These are phyloP conservation scores for Camelus dromedarius DNA, from an alignment of 2,113 vertebrate species.

Conservation along the genomic window DNA sequence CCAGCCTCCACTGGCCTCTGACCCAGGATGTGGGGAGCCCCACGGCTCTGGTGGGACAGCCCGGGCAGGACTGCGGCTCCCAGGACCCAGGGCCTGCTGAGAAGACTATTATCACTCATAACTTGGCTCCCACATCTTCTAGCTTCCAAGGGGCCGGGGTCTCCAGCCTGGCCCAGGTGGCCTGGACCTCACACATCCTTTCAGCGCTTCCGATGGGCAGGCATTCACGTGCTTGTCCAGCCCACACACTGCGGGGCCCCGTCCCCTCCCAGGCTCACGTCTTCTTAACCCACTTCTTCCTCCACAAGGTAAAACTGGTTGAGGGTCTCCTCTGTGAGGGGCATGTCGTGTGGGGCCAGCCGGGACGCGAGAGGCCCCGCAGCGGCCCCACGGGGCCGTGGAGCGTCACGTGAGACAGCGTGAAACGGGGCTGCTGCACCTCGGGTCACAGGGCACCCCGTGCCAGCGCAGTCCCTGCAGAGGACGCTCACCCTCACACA, in stretches of 20 bases:
- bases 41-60: accelerated
- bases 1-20: neutral
- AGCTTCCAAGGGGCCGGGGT: no score
- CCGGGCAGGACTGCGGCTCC: neutral
- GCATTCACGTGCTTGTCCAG: accelerated
- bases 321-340: neutral
- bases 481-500: neutral
- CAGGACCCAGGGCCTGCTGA: neutral
- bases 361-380: neutral
- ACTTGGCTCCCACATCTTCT: neutral
- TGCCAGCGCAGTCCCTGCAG: neutral
- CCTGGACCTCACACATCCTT: neutral
- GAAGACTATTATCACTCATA: neutral
- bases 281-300: accelerated
- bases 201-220: no score
- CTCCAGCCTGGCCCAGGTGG: neutral
- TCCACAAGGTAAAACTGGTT: no score
- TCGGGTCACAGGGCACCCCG: no score
- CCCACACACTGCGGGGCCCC: neutral
- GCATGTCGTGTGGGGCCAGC: neutral
- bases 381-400: no score
- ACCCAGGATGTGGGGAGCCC: no score
- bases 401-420: no score
- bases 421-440: no score
- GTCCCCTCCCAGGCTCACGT: accelerated